A percentile compares a stretch with the other conserved stretches of the same genome.
Evolutionary conservation across 2,797 vertebrate species (phyloP).

Genomic region (Gadopsis bispinosus): DNA sequence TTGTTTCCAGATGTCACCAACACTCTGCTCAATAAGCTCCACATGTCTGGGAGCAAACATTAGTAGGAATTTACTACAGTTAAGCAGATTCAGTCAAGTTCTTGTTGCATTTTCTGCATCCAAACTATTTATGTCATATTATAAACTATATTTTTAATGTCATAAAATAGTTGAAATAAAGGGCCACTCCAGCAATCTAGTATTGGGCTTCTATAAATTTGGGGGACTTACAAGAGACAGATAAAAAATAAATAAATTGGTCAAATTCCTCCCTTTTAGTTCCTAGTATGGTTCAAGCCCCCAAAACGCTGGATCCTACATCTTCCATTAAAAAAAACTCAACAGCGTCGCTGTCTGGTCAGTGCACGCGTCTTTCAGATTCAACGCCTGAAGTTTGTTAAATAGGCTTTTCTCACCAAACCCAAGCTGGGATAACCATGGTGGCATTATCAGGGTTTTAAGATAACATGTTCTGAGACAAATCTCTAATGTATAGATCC

Average conservation of each 20-base stretch:
- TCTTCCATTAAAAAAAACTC: not conserved
- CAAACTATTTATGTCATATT: not conserved
- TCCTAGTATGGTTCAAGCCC: not conserved
- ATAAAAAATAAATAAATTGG: not conserved
- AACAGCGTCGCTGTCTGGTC: not conserved
- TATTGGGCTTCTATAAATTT: not conserved
- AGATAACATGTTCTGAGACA: not conserved
- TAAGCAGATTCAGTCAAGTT: no score
- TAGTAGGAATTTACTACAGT: not conserved
- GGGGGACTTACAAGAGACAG: not conserved
- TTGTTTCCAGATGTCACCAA: not conserved
- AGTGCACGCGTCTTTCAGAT: not conserved
- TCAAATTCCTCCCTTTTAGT: slow-evolving; percentile 1
- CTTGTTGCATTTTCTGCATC: not conserved
- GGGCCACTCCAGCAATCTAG: not conserved
- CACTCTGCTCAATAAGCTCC: not conserved
- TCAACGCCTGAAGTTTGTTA: not conserved
- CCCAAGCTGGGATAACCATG: not conserved
- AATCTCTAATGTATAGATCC: slow-evolving; percentile 7
- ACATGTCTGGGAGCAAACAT: not conserved
- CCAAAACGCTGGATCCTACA: not conserved
- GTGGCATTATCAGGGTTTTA: not conserved
- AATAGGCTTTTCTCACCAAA: slow-evolving; percentile 4
- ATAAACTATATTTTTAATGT: not conserved
- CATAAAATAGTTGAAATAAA: not conserved